A percentile compares a stretch with the other conserved stretches of the same genome.
These are phyloP conservation scores for Aphelenchoides fujianensis DNA, from an alignment of 1,140 invertebrate genomes.

Conservation along the genomic window DNA sequence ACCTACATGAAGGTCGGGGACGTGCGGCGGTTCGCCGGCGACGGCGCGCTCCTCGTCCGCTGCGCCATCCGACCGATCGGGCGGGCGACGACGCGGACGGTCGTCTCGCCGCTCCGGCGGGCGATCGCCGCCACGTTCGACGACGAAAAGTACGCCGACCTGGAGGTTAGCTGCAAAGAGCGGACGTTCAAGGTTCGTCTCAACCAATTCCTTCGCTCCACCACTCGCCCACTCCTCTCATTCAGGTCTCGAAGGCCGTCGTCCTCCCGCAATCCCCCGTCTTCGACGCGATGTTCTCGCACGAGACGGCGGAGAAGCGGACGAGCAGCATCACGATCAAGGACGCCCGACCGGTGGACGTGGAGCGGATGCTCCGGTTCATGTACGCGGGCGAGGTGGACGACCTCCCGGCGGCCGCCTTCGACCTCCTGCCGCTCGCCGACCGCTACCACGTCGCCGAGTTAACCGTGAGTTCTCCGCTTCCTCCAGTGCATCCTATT, in stretches of 20 bases:
- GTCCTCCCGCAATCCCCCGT: neutral
- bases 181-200: neutral
- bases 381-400: neutral
- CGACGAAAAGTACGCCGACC: neutral
- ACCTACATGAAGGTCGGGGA: neutral
- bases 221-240: neutral
- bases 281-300: neutral
- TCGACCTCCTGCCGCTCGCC: neutral
- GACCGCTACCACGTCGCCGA: neutral
- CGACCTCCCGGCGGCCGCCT: neutral
- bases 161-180: neutral
- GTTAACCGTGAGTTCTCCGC: neutral
- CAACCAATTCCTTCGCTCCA: too few species aligned
- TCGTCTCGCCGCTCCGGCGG: neutral
- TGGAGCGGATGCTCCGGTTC: neutral
- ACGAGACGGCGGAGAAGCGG: neutral
- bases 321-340: neutral
- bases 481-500: neutral
- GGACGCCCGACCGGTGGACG: neutral
- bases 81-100: neutral
- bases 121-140: neutral
- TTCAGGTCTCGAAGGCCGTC: neutral
- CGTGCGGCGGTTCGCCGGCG: neutral
- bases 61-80: neutral
- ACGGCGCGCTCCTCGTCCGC: neutral